phyloP scores from a whole-genome alignment of 1,140 invertebrate genomes.

The Planococcus citri region DNA sequence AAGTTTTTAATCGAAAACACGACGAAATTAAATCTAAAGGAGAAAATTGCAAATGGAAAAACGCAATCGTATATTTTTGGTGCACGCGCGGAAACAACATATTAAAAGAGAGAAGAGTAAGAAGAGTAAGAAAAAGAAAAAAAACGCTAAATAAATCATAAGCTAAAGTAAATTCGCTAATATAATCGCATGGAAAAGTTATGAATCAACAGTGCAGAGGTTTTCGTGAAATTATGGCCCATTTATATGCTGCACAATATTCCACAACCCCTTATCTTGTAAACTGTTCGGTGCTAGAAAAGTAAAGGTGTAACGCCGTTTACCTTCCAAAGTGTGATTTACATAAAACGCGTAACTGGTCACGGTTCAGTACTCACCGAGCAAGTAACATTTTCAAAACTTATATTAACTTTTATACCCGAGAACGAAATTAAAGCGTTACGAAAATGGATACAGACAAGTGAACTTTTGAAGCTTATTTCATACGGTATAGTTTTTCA shows the following conservation, averaged over 20 bases:
- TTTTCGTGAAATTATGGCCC: slow-evolving; percentile 1
- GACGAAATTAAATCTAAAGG: neutral
- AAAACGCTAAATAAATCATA: neutral
- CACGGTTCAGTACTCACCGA: neutral
- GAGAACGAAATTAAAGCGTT: neutral
- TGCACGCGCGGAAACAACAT: neutral
- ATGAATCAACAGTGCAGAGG: slow-evolving; percentile 6
- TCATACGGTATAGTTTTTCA: no score
- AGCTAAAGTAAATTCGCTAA: neutral
- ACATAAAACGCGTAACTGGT: slow-evolving; percentile 1
- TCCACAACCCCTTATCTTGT: neutral
- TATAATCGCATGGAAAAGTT: neutral
- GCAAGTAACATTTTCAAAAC: slow-evolving; percentile 2
- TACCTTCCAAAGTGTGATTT: neutral
- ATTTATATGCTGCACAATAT: slow-evolving; percentile 7
- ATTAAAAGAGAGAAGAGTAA: no score
- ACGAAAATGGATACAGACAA: neutral
- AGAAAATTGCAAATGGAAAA: neutral
- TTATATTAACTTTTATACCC: neutral
- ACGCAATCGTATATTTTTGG: neutral
- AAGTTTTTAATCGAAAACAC: neutral
- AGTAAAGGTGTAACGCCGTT: slow-evolving; percentile 6
- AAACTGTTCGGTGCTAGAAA: neutral
- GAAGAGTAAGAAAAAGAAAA: no score
- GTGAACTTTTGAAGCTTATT: no score